Evolutionary conservation across 2,797 vertebrate species (phyloP), one percentile per base, ranked within the genome.

Genomic region (Orestias chungarensis): DNA sequence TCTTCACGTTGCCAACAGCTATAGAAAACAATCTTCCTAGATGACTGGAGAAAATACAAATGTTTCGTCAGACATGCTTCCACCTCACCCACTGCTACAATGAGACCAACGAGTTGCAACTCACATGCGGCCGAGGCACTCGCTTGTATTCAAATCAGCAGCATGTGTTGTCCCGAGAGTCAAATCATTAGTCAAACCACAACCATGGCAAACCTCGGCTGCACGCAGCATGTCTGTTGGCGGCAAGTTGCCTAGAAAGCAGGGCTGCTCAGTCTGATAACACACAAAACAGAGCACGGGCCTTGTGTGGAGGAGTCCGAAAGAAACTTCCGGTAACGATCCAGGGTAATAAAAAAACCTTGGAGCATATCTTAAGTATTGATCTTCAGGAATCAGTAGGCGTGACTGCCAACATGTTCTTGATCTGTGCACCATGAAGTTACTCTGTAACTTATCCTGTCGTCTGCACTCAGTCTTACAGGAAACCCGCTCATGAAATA

Each of bases 101-200:
- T 18, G 59, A 42, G 17, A 44, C 40, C 25, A 66, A 64, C 66
- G 2, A 81, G 86, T 69, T 9, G 52, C 42, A 80, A 79, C 77
- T 77, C 0, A 78, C 18, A 40, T 61, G 44, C 42, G 1, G 59
- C 65, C 55, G 69, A 55, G 67, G 40, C 64, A 43, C 71, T 82
- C 62, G 73, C 79, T 64, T 67, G 18, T 20, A 89, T 89, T 90
- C 91, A 93, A 92, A 92, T 89, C 71, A 61, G 4, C 66, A 42
- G 74, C 27, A 0, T 71, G 66, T 62, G 86, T 82, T 81, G 73
- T 77, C 79, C 81, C 78, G 78, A 71, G 76, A 89, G 86, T 89
- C 89, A 91, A 92, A 93, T 89, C 67, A 67, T 83, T 77, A 79
- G 80, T 85, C 84, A 88, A 89, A 90, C 43, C 72, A 49, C 74